Base-by-base conservation (phyloP, 2,113 vertebrate species). In the Chrysochloris asiatica region DNA sequence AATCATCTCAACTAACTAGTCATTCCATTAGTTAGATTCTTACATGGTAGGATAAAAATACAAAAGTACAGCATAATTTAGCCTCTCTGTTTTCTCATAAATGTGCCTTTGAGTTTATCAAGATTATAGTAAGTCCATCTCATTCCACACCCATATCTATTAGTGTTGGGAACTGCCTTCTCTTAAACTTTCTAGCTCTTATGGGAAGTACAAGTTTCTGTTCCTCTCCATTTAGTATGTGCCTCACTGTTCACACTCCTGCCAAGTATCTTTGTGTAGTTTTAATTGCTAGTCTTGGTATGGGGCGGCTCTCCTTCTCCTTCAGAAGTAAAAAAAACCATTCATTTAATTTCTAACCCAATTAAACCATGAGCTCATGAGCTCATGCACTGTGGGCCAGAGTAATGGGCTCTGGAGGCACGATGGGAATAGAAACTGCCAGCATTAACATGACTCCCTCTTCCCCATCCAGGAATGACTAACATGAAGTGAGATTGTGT, bases 301-400 rank as follows among this genome's bases (percentile, higher is more conserved):
- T 45, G 77, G 90, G 90, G 95, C 4, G 67, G 88, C 73, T 90
- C 90, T 89, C 78, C 50, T 86, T 83, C 84, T 86, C 86, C 73
- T 88, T 95, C 78, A 86, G 86, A 90, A 92, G 83, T 8, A 22
- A 73, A 91, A 95, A 86, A 93, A 84, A 90, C n/a, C 88, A 96
- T 94, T 95, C 72, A 95, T 96, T 97, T 97, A 93, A 95, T 94
- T 94, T 96, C 86, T 96, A 96, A 97, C 92, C 88, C 93, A 97
- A 96, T 96, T 96, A 97, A 95, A 84, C 88, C 48, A 38, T 84
- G 89, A 94, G 81, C 78, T 93, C 88, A 89, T 96, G 86, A 86
- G 81, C 92, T 96, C 93, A 41, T 84, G 45, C 83, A 92, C 77
- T 80, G 67, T 86, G 92, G 90, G 90, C 88, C 90, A 92, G 52